Base-by-base conservation (phyloP, 1,140 invertebrate genomes). In the Oscheius sp. region DNA sequence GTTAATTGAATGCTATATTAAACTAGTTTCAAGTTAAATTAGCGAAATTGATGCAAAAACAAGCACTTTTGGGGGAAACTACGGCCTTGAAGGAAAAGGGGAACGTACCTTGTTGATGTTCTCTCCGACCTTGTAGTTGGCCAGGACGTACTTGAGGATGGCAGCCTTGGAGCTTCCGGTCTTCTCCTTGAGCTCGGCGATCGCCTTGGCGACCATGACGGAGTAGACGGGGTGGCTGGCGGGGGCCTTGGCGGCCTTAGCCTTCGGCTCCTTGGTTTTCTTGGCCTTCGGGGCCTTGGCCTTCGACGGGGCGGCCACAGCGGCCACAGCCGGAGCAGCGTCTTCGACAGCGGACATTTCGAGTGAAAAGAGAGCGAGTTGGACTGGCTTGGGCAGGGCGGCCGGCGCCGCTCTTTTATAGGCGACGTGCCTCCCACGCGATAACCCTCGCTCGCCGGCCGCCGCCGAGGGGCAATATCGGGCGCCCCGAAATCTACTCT, bases 131-230 rank as follows among this genome's bases (percentile, higher is more conserved):
- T 84, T 85, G 80, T 79, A 85, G 77, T 84, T 84, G n/a, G 79
- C 68, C 32, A 78, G n/a, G 64, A 86, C 83, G 80, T 85, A 84
- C 64, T 85, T 85, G 2, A 84, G 68, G 34, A 86, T 80, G 28
- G 84, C 84, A 61, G 79, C 76, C 62, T 82, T 75, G 7, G 84
- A 85, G 2, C 84, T 82, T 49, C 79, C 79, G 23, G 71, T 75
- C 15, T 65, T 31, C 35, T 80, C 79, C 74, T 80, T 75, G 18
- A 76, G 45, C 1, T 20, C 59, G n/a, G 20, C 46, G 55, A 76
- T 76, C 7, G 75, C 75, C 3, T 49, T 35, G 1, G 3, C 20
- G 58, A 76, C 36, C 75, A 76, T 76, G 4, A 29, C 63, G 18
- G 38, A 15, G 74, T 76, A 76, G 45, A 55, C 31, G 18, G 74